phyloP scores from a whole-genome alignment of 1,140 invertebrate genomes.

The Platyura marginata region DNA sequence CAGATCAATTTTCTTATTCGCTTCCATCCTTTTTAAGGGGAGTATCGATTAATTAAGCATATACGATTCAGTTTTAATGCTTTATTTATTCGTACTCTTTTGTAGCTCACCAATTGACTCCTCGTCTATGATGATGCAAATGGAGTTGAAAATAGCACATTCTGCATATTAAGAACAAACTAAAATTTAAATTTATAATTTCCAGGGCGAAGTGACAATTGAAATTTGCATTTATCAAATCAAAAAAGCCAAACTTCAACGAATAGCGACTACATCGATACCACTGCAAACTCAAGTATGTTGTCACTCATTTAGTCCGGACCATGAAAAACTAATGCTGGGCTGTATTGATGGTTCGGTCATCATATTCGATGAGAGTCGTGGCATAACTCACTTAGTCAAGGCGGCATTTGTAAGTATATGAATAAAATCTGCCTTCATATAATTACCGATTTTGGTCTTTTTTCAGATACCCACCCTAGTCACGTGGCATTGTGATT shows the following conservation, averaged over 20 bases:
- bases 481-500: conserved; percentile 52
- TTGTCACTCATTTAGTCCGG: conserved; percentile 42
- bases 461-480: conserved; percentile 40
- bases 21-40: too few species aligned
- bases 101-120: too few species aligned
- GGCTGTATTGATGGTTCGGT: conserved; percentile 60
- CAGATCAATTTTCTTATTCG: not conserved
- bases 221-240: conserved; percentile 56
- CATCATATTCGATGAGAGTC: conserved; percentile 45
- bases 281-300: conserved; percentile 51
- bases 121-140: too few species aligned
- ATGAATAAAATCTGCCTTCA: not conserved
- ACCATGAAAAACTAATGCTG: conserved; percentile 49
- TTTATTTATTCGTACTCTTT: too few species aligned
- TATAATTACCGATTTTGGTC: not conserved
- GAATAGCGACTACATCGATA: conserved; percentile 44
- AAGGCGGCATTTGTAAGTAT: not conserved
- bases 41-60: too few species aligned
- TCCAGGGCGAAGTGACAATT: conserved; percentile 45
- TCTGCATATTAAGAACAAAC: too few species aligned
- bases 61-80: too few species aligned
- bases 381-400: conserved; percentile 37
- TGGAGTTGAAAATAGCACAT: too few species aligned
- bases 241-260: conserved; percentile 42
- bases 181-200: too few species aligned